Base-by-base conservation (phyloP, 2,797 vertebrate genomes). In the Nyctalus aviator region DNA sequence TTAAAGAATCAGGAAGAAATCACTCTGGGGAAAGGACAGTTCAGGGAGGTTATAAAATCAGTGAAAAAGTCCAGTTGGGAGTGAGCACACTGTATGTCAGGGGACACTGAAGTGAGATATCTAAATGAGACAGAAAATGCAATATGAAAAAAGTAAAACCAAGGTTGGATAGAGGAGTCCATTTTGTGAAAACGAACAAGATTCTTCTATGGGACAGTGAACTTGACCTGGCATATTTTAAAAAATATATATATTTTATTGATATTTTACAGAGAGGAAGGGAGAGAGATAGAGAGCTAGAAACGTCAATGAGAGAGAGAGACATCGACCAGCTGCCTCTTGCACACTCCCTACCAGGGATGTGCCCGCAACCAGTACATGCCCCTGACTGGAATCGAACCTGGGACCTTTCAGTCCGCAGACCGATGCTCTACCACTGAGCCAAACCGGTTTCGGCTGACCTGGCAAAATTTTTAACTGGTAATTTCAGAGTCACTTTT, bases 401-500 rank as follows among this genome's bases (percentile, higher is more conserved):
- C 37, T 7, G 37, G 37, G 37, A 41, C 37, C 37, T 41, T 41
- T 41, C 37, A 6, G 37, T 41, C 37, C 37, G 6, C 37, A 41
- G 37, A 41, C 37, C 4, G 6, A 41, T 1, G 37, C 37, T 41
- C 37, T 37, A 37, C 37, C 37, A 37, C 37, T 37, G 37, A 37
- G 37, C 37, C 37, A 37, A 37, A 37, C 37, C 37, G 37, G 37
- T 41, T 41, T 41, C 37, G 7, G 37, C 37, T 53, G 50, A 77
- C 41, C 3, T 53, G 37, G 32, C 20, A 57, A 17, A 66, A 13
- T 64, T 77, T 53, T 85, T 11, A 48, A 89, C 14, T 2, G 23
- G 59, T 41, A 41, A 53, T 76, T 90, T 93, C 55, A 78, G 21
- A 71, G 73, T 78, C 44, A 62, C 30, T 73, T 94, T 90, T 86